These are phyloP conservation scores for Carcina quercana DNA, from an alignment of 2,888 invertebrate genomes.

Conservation along the genomic window DNA sequence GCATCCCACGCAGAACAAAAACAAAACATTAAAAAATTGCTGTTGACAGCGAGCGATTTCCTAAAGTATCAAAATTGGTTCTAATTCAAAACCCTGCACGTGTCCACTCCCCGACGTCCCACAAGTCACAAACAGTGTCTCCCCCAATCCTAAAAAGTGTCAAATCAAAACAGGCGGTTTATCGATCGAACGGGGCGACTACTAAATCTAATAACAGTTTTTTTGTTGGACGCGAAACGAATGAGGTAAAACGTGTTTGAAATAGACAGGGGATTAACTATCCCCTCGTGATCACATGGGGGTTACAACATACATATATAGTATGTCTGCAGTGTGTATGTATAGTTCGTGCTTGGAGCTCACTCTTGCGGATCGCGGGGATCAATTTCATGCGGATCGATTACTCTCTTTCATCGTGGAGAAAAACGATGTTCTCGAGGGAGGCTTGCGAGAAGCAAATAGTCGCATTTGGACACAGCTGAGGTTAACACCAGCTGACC, in stretches of 20 bases:
- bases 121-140: too few relatives aligned
- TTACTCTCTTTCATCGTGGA: constrained; percentile 41
- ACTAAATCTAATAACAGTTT: constrained; percentile 66
- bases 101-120: too few relatives aligned
- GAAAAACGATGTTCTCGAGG: constrained; percentile 20
- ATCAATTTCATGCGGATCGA: constrained; percentile 62
- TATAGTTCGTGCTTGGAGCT: constrained; percentile 44
- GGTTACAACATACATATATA: constrained; percentile 12
- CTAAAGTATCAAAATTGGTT: too few relatives aligned
- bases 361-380: constrained; percentile 46
- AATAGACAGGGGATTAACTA: constrained; percentile 72
- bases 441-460: constrained; percentile 24
- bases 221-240: constrained; percentile 67
- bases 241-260: constrained; percentile 73
- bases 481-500: too few relatives aligned
- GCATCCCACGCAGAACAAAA: too few relatives aligned
- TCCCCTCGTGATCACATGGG: constrained; percentile 47
- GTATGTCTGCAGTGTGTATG: constrained; percentile 1
- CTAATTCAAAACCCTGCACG: too few relatives aligned
- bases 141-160: constrained; percentile 32
- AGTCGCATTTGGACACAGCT: too few relatives aligned
- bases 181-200: constrained; percentile 49
- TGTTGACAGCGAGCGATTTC: too few relatives aligned
- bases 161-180: constrained; percentile 49
- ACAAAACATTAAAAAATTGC: too few relatives aligned